A percentile compares a stretch with the other conserved stretches of the same genome.
Conservation (phyloP, 2,888 invertebrate genomes). For the Tortrix viridana region DNA sequence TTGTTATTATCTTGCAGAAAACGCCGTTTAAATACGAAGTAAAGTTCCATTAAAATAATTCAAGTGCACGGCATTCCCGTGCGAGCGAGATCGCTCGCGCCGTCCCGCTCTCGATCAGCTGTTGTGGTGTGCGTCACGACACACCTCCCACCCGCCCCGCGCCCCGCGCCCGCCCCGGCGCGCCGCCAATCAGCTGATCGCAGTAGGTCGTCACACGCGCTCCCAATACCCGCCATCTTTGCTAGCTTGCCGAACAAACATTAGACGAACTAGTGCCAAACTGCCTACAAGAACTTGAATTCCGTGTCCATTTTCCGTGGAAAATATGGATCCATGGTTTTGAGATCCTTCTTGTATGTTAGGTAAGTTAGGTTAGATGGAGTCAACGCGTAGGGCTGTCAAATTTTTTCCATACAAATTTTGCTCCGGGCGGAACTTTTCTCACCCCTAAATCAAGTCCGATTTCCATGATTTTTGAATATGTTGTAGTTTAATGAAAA, state of each 20-base stretch:
- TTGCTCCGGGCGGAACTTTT: too few relatives aligned
- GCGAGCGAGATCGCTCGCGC: conserved; percentile 17
- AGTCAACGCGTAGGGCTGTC: too few relatives aligned
- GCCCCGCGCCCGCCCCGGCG: conserved; percentile 44
- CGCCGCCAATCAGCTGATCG: conserved; percentile 78
- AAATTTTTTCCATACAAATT: too few relatives aligned
- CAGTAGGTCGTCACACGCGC: conserved; percentile 56
- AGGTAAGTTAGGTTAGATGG: too few relatives aligned
- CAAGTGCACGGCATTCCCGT: conserved; percentile 23
- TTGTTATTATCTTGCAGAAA: neutral
- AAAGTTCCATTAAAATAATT: conserved; percentile 15
- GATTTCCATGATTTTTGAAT: too few relatives aligned
- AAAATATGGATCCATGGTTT: too few relatives aligned
- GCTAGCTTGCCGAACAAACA: conserved; percentile 15
- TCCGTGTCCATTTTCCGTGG: too few relatives aligned
- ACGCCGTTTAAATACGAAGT: neutral
- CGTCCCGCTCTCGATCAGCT: conserved; percentile 33
- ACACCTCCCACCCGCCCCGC: conserved; percentile 37
- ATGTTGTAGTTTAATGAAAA: too few relatives aligned
- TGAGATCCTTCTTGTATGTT: too few relatives aligned
- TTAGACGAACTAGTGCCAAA: conserved; percentile 11
- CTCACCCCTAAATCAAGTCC: too few relatives aligned
- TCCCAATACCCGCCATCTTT: conserved; percentile 27
- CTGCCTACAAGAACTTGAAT: too few relatives aligned
- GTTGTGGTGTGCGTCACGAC: conserved; percentile 35